Evolutionary conservation across 2,113 vertebrate species (phyloP).

Genomic region (Vidua chalybeata): DNA sequence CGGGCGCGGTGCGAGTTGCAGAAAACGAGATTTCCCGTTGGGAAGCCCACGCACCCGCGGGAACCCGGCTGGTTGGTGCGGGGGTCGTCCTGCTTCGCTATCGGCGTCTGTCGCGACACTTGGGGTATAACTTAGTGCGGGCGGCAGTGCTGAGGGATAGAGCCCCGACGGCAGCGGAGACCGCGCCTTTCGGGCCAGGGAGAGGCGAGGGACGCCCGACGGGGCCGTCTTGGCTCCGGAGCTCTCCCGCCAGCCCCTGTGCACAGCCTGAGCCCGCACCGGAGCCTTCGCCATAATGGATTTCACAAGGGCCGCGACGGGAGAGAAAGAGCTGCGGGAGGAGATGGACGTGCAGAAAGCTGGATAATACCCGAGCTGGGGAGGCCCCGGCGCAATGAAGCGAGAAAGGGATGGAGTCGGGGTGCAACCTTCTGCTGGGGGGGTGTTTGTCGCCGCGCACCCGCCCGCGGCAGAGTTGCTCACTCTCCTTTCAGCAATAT

Average conservation of each 20-base stretch:
- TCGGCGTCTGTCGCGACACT: neutral
- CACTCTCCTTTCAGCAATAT: neutral
- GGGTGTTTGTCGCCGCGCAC: fast-evolving
- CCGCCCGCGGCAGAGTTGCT: neutral
- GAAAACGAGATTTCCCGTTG: neutral
- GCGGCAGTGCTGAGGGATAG: neutral
- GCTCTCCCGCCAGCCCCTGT: neutral
- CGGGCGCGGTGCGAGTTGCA: neutral
- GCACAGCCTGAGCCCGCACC: neutral
- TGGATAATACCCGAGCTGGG: neutral
- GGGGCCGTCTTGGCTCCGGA: neutral
- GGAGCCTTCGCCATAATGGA: neutral
- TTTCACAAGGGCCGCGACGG: neutral
- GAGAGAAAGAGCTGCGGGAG: neutral
- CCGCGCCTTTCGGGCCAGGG: fast-evolving
- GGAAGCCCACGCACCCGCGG: neutral
- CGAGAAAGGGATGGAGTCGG: neutral
- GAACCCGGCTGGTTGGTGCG: neutral
- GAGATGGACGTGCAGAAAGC: neutral
- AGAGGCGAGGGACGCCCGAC: too few relatives aligned
- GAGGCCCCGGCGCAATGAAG: neutral
- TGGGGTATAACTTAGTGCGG: fast-evolving
- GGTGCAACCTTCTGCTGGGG: neutral
- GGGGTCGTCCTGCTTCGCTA: fast-evolving
- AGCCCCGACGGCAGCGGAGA: neutral